Percentiles rank a stretch among this genome's conserved stretches.
Evolutionary conservation across 2,888 invertebrate species (phyloP).

Genomic region (Himalopsyche kuldschensis): DNA sequence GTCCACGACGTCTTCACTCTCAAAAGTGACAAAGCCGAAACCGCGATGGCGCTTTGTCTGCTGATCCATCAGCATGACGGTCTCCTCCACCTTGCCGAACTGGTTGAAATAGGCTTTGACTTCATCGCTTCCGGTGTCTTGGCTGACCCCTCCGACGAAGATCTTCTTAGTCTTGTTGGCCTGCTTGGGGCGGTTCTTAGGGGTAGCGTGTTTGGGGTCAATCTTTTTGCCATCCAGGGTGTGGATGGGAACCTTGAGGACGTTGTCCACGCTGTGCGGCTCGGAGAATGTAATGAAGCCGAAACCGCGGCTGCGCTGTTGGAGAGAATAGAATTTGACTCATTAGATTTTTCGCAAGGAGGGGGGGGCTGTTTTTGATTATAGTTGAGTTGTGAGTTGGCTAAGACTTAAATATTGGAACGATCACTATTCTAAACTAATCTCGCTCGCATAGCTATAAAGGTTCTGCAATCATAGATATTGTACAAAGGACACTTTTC

Average conservation of each 20-base stretch:
- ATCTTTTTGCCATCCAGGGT: conserved; percentile 92
- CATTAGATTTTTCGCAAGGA: neutral
- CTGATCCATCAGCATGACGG: conserved; percentile 93
- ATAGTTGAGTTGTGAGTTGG: too few species aligned
- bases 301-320: conserved; percentile 91
- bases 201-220: conserved; percentile 92
- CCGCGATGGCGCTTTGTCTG: conserved; percentile 90
- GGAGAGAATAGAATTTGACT: conserved; percentile 42
- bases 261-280: conserved; percentile 87
- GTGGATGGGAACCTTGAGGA: conserved; percentile 84
- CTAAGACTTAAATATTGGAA: too few species aligned
- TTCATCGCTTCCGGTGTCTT: conserved; percentile 89
- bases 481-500: too few species aligned
- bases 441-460: too few species aligned
- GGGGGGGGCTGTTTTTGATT: neutral
- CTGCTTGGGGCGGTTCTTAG: conserved; percentile 82
- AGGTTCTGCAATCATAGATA: too few species aligned
- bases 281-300: conserved; percentile 94
- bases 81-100: conserved; percentile 87
- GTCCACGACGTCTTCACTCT: conserved; percentile 88
- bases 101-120: conserved; percentile 88
- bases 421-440: too few species aligned
- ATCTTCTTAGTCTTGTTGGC: conserved; percentile 90
- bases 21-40: conserved; percentile 90
- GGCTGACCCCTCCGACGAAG: conserved; percentile 89